Evolutionary conservation across 2,113 vertebrate genomes (phyloP), one percentile per base, ranked within the genome.

Genomic region (Pelusios castaneus): DNA sequence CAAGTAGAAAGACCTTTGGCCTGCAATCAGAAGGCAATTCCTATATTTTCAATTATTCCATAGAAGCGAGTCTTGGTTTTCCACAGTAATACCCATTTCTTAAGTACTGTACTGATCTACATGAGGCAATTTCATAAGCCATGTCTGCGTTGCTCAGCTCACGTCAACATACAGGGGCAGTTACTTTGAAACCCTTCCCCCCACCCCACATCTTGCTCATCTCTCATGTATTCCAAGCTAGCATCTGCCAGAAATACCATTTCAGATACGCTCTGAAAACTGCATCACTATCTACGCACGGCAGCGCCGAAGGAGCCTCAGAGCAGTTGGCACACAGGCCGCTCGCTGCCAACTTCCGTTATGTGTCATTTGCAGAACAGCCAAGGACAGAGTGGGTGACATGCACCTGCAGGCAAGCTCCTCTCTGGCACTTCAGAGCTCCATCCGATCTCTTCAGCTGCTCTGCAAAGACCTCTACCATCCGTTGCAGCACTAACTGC

Each of bases 61-160:
- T 16, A 16, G 80, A 52, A 67, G 4, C 10, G 31, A 83, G 21
- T 60, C 52, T 11, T 29, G 47, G 21, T 8, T 89, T 81, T 43
- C 38, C 2, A 89, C 4, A 5, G 3, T 31, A 84, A 41, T 2
- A 86, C 25, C 63, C n/a, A n/a, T n/a, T 85, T 79, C 31, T 25
- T 38, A 81, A 38, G 13, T 8, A 16, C 21, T 54, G 13, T 54
- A 88, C 22, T n/a, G 47, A 80, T 75, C 45, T 38, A 27, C 38
- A 67, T 9, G 0, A 3, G 56, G 56, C 47, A 45, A 54, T 41
- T 80, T 86, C 31, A 51, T 3, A 8, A 9, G 49, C 77, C 14
- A 34, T 0, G 0, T 0, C 4, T 22, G 41, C 21, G 27, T 51
- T 3, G 58, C 54, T 31, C 0, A 41, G 58, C 82, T 49, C 54